These are phyloP conservation scores for Megaceryle maxima DNA, from an alignment of 2,113 vertebrate species.

Conservation along the genomic window DNA sequence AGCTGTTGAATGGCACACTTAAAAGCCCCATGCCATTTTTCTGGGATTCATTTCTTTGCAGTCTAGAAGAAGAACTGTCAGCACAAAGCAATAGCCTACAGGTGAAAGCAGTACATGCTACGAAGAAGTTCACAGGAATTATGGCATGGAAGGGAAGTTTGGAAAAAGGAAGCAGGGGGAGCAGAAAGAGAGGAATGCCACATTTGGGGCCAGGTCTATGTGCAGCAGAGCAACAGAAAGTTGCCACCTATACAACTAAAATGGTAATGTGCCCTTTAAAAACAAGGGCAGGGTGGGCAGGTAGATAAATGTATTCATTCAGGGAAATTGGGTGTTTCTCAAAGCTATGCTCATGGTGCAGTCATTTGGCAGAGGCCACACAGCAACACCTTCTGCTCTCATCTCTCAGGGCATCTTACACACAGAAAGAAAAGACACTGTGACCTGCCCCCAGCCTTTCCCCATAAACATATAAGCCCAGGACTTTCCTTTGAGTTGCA, in stretches of 20 bases:
- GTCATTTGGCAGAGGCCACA: not conserved
- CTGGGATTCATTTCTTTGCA: not conserved
- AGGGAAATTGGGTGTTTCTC: not conserved
- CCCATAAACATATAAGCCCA: not conserved
- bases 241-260: not conserved
- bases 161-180: not conserved
- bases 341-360: not conserved
- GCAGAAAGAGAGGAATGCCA: not conserved
- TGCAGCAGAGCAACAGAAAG: not conserved
- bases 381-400: not conserved
- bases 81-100: not conserved
- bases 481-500: not conserved
- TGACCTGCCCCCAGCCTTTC: not conserved
- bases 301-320: not conserved
- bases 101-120: not conserved
- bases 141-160: not conserved
- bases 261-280: not conserved
- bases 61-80: not conserved
- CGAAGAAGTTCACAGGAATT: not conserved
- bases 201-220: not conserved
- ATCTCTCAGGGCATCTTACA: not conserved
- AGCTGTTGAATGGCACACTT: not conserved
- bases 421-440: not conserved
- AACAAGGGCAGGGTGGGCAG: not conserved
- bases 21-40: not conserved